phyloP scores from a whole-genome alignment of 1,140 invertebrate species.

The Pseudomyrmex concolor region DNA sequence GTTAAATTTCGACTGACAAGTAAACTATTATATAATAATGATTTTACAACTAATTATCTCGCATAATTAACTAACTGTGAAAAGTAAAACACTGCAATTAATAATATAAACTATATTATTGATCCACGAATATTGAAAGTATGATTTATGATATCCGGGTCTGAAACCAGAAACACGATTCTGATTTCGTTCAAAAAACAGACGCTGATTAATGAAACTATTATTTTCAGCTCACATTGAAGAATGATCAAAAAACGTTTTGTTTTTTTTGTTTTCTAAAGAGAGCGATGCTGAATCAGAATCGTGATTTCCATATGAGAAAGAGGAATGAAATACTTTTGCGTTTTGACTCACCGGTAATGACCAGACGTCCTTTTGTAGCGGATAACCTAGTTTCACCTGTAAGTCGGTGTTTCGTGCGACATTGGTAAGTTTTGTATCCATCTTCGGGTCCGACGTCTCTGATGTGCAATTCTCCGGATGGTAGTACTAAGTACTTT shows the following conservation, averaged over 20 bases:
- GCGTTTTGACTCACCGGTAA: conserved; percentile 92
- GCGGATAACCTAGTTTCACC: conserved; percentile 96
- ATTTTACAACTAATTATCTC: conserved; percentile 13
- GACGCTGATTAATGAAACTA: not conserved
- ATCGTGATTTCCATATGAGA: conserved; percentile 67
- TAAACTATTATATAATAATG: not conserved
- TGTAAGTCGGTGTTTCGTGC: conserved; percentile 96
- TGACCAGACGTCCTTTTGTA: conserved; percentile 96
- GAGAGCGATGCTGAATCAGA: conserved; percentile 59
- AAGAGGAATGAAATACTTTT: conserved; percentile 52
- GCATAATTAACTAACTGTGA: not conserved
- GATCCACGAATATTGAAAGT: not conserved
- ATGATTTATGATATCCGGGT: conserved; percentile 52
- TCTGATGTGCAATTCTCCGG: conserved; percentile 96
- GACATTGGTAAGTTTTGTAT: conserved; percentile 96
- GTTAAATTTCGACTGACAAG: conserved; percentile 1
- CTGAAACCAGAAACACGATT: conserved; percentile 69
- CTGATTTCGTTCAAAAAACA: conserved; percentile 56
- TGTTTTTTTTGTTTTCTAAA: not conserved
- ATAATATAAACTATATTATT: not conserved
- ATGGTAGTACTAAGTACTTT: conserved; percentile 96
- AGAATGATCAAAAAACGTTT: conserved; percentile 16
- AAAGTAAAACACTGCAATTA: conserved; percentile 5
- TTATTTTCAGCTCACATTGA: not conserved
- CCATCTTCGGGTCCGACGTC: conserved; percentile 97